Conservation (phyloP, 2,888 invertebrate species). For the Parelbella ahira region DNA sequence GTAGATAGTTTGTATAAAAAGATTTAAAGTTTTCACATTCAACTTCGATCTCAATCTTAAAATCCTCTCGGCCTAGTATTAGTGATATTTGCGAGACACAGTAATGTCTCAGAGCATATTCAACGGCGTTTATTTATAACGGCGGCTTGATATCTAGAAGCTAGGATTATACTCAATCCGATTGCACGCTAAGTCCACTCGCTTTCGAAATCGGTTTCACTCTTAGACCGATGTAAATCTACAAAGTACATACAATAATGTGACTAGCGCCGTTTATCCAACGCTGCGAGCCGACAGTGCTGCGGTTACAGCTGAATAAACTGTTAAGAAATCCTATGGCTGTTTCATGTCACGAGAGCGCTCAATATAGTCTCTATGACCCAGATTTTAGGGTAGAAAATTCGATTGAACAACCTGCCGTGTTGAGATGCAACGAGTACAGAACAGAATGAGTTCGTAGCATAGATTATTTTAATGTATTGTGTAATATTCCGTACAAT, state of each 20-base stretch:
- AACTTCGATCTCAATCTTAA: too few relatives aligned
- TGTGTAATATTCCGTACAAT: slow-evolving; percentile 5
- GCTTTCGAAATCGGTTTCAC: slow-evolving; percentile 32
- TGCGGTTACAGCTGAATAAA: slow-evolving; percentile 23
- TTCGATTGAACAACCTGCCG: not conserved
- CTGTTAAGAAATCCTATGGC: slow-evolving; percentile 20
- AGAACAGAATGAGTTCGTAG: slow-evolving; percentile 8
- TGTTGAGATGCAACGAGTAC: slow-evolving; percentile 1
- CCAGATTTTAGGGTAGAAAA: slow-evolving; percentile 2
- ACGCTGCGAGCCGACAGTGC: slow-evolving; percentile 15
- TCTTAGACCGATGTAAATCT: slow-evolving; percentile 27
- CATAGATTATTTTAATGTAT: slow-evolving; percentile 7
- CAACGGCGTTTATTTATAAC: not conserved
- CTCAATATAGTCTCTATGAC: not conserved
- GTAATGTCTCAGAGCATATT: slow-evolving; percentile 1
- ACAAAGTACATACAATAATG: slow-evolving; percentile 18
- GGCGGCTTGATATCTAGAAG: slow-evolving; percentile 3
- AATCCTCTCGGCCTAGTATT: too few relatives aligned
- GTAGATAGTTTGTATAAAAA: too few relatives aligned
- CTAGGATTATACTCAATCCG: slow-evolving; percentile 11
- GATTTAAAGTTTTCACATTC: too few relatives aligned
- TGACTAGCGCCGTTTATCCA: slow-evolving; percentile 14
- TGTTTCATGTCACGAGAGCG: not conserved
- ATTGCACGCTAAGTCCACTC: slow-evolving; percentile 13
- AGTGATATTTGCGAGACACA: too few relatives aligned